Evolutionary conservation across 2,113 vertebrate species (phyloP), one percentile per base, ranked within the genome.

Genomic region (Syrrhaptes paradoxus): DNA sequence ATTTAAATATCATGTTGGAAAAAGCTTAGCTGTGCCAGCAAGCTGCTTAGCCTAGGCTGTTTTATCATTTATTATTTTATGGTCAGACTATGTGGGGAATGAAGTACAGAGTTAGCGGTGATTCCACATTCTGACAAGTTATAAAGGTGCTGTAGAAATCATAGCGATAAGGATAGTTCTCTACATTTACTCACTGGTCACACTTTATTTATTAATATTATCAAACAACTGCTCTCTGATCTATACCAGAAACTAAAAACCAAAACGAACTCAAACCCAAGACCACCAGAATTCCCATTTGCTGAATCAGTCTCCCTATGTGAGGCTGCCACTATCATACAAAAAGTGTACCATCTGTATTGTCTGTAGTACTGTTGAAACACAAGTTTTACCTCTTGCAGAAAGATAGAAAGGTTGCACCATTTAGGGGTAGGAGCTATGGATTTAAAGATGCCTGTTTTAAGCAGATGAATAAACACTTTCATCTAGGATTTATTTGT

Each of bases 401-500:
- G 2, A 57, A 57, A n/a, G 43, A 89, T 2, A 26, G 43, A 71
- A 91, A 68, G 11, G n/a, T 57, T 88, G 34, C 19, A 62, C 13
- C 51, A 17, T 70, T 88, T 76, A 76, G 49, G 17, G 9, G 22
- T 49, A 17, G 34, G 34, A 93, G 80, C 24, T 46, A 58, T 17
- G 46, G 90, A 70, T 94, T 88, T 92, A 67, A 76, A 92, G 55
- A 77, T 62, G 62, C 5, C 26, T 34, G 55, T 80, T 73, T 83
- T 88, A 90, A 84, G 75, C 43, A 92, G 67, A 17, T 55, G 71
- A 77, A 80, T 72, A 90, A 95, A 83, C 7, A 17, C 46, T 92
- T 94, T 96, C 75, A 80, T 94, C 85, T 88, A 61, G 67, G 83
- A 92, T 93, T 95, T 92, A 55, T 77, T 80, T 93, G 71, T 59